A percentile compares a stretch with the other conserved stretches of the same genome.
These are phyloP conservation scores for Merops nubicus DNA, from an alignment of 2,113 vertebrate genomes.

Conservation along the genomic window DNA sequence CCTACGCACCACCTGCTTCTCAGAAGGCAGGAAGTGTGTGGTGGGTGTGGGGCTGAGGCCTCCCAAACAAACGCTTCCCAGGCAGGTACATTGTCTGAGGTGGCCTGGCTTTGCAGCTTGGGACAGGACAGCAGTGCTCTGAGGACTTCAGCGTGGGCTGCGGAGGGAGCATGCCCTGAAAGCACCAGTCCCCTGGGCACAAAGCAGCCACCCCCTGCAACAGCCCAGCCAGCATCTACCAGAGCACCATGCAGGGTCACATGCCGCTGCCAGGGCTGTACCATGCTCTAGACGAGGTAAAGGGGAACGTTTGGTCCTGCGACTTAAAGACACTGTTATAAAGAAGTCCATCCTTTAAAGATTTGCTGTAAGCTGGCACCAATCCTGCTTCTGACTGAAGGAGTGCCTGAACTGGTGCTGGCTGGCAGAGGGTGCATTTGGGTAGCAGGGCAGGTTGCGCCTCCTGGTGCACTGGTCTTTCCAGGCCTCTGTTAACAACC, in stretches of 20 bases:
- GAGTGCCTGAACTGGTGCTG: neutral
- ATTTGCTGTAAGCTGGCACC: neutral
- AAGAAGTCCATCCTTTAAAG: neutral
- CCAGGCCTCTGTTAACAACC: neutral
- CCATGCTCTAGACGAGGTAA: fast-evolving
- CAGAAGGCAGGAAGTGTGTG: neutral
- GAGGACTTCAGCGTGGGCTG: fast-evolving
- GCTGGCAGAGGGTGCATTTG: neutral
- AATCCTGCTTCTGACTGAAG: neutral
- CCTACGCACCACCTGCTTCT: neutral
- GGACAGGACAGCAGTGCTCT: neutral
- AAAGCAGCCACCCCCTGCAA: neutral
- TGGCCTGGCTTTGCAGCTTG: neutral
- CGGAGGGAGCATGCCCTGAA: neutral
- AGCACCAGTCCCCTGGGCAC: fast-evolving
- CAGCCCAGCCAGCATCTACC: neutral
- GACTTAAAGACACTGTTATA: fast-evolving
- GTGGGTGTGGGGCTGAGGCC: neutral
- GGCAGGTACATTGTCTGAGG: neutral
- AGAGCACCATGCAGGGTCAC: neutral
- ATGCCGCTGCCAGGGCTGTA: fast-evolving
- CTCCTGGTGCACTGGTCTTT: neutral
- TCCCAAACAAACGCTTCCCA: neutral
- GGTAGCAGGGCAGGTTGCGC: too few species aligned
- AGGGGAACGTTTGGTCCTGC: fast-evolving